phyloP scores from a whole-genome alignment of 2,113 vertebrate genomes.

The Pseudorasbora parva region DNA sequence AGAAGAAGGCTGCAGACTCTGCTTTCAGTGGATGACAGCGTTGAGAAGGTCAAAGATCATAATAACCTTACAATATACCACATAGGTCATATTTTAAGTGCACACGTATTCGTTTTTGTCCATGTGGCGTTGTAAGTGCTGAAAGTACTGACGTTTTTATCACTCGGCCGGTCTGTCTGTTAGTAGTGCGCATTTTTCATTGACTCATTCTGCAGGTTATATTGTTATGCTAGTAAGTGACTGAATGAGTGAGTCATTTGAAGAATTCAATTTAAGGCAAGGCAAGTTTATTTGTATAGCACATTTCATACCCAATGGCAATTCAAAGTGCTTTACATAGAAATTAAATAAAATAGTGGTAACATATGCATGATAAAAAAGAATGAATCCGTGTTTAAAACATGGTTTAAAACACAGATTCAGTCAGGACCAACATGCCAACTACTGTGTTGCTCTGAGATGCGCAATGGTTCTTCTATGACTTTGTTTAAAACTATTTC shows the following conservation, averaged over 20 bases:
- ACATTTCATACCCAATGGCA: no score
- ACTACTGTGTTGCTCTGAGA: no score
- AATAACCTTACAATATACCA: not conserved
- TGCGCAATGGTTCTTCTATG: no score
- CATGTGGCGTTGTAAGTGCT: not conserved
- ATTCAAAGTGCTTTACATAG: no score
- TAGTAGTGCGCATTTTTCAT: not conserved
- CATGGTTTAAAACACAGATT: not conserved
- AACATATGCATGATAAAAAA: no score
- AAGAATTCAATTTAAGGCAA: not conserved
- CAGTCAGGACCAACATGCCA: no score
- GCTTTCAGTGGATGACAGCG: constrained; percentile 93
- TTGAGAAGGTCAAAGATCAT: constrained; percentile 84
- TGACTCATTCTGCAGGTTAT: not conserved
- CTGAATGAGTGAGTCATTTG: not conserved
- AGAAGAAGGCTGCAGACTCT: constrained; percentile 92
- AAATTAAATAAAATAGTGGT: no score
- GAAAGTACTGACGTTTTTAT: not conserved
- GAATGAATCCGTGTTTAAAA: no score
- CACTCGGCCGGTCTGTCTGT: not conserved
- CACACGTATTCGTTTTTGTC: not conserved
- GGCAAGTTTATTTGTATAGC: no score
- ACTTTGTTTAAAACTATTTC: no score
- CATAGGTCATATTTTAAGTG: not conserved
- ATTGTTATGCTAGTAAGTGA: not conserved